Conservation (phyloP, 2,797 vertebrate species). For the Acrossocheilus fasciatus region DNA sequence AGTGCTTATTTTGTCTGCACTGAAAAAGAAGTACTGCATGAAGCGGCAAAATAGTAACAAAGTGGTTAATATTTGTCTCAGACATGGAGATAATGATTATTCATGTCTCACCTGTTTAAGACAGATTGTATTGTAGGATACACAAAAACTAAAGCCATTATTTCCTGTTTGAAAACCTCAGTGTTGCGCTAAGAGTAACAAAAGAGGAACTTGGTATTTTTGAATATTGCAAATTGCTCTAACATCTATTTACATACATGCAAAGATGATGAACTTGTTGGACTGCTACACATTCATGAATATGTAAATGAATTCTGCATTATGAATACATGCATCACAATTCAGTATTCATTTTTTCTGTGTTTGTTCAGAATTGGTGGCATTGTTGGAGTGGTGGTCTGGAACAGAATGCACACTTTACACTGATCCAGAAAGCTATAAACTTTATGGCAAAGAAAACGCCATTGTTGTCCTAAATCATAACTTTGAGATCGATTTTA, state of each 20-base stretch:
- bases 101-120: neutral
- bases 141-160: neutral
- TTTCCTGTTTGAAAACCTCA: constrained; percentile 38
- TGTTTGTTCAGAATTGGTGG: constrained; percentile 88
- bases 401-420: constrained; percentile 91
- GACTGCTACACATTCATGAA: neutral
- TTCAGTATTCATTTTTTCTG: neutral
- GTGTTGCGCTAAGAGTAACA: neutral
- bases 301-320: neutral
- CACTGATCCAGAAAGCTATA: constrained; percentile 84
- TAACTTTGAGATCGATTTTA: constrained; percentile 96
- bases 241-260: neutral
- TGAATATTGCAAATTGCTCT: neutral
- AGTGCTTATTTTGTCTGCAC: neutral
- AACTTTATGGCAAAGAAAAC: constrained; percentile 89
- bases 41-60: neutral
- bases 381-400: constrained; percentile 96
- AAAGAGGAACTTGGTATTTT: constrained; percentile 14
- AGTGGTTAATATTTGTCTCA: neutral
- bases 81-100: neutral
- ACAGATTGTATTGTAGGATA: neutral
- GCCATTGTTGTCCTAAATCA: constrained; percentile 96
- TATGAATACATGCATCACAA: neutral
- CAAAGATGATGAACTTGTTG: neutral
- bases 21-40: neutral